These are phyloP conservation scores for Typhlichthys subterraneus DNA, from an alignment of 2,797 vertebrate genomes.

Conservation along the genomic window DNA sequence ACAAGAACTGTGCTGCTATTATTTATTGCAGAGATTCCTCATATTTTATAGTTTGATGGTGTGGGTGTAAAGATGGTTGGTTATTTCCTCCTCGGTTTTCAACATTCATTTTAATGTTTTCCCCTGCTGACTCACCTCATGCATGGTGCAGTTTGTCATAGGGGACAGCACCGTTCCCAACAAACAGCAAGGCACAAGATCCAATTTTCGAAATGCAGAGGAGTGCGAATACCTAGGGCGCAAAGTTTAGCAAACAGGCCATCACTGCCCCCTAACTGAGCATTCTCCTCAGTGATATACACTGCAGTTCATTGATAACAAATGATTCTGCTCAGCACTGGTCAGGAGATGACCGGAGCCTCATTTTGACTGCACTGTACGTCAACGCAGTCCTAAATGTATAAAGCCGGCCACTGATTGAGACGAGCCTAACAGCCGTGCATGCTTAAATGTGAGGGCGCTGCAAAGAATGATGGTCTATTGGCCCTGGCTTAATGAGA, in stretches of 20 bases:
- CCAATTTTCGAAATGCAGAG: slow-evolving; percentile 47
- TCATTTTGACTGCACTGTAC: slow-evolving; percentile 11
- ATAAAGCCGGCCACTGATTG: slow-evolving; percentile 16
- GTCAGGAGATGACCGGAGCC: not conserved
- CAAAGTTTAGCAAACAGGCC: slow-evolving; percentile 3
- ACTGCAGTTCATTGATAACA: slow-evolving; percentile 21
- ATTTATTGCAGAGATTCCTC: slow-evolving; percentile 8
- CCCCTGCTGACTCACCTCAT: slow-evolving; percentile 66
- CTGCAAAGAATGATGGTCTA: not conserved
- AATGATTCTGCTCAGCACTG: slow-evolving; percentile 16
- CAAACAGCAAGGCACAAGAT: slow-evolving; percentile 42
- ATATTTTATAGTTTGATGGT: not conserved
- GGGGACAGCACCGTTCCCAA: slow-evolving; percentile 50
- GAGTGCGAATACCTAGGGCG: slow-evolving; percentile 36
- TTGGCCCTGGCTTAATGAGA: slow-evolving; percentile 5
- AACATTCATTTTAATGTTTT: slow-evolving; percentile 23
- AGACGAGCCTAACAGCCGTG: not conserved
- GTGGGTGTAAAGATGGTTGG: slow-evolving; percentile 30
- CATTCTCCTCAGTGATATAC: slow-evolving; percentile 7
- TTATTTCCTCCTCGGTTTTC: slow-evolving; percentile 47
- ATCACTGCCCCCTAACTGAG: slow-evolving; percentile 1
- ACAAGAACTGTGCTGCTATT: slow-evolving; percentile 15
- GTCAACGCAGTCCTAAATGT: slow-evolving; percentile 5
- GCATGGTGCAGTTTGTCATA: slow-evolving; percentile 60
- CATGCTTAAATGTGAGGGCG: slow-evolving; percentile 2